Base-by-base conservation (phyloP, 2,797 vertebrate species). In the Gymnoscopelus braueri region DNA sequence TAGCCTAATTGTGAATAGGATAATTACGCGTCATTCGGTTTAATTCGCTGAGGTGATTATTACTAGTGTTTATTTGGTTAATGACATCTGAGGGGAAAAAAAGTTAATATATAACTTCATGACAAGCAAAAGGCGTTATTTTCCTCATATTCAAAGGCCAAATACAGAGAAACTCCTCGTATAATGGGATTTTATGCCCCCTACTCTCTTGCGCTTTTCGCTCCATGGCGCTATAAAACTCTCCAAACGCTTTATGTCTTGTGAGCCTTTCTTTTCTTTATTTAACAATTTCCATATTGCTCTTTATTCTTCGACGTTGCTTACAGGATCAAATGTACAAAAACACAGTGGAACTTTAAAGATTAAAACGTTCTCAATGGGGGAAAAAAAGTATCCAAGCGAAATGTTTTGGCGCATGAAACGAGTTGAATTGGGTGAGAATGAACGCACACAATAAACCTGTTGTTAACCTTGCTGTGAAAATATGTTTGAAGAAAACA, bases 401-500 rank as follows among this genome's bases (percentile, higher is more conserved):
- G 85, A 87, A 90, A 74, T 87, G 85, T 92, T 90, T 88, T 94
- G 91, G 92, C 94, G 94, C 93, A 94, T 93, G 91, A 91, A 88
- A 91, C 83, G 82, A 74, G 90, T 80, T 87, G 92, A 90, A 84
- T 84, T 83, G 82, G 82, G 88, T 75, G 91, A 85, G 89, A 82
- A 80, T 85, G 83, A 83, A 92, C 87, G 90, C 93, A 93, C 88
- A 95, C 94, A 96, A 95, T 94, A 95, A 96, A 96, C 93, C 91
- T 92, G 93, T 94, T 94, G 93, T 95, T 94, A 95, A 97, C 95
- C 96, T 98, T 96, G 94, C 96, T 96, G 96, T 95, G 96, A 96
- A 99, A 97, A 98, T 97, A 97, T 98, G 97, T 98, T 98, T 97
- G 96, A 96, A 95, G 96, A 96, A 98, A 97, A 97, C 94, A 96